Conservation (phyloP, 2,113 vertebrate genomes). For the Pipra filicauda region DNA sequence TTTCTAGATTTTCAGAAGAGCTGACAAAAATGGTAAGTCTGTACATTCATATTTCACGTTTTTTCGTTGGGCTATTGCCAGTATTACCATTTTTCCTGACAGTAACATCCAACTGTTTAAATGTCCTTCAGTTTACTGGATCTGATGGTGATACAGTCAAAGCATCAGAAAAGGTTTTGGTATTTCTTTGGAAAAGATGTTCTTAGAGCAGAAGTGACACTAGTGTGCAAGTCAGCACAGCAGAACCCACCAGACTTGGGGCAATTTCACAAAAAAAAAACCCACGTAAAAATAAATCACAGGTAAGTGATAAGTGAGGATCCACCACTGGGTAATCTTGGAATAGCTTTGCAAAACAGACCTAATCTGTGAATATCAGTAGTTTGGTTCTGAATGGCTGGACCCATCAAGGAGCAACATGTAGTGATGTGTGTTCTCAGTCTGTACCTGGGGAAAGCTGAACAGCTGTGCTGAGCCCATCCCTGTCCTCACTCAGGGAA, state of each 20-base stretch:
- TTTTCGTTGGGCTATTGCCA: neutral
- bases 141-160: rapidly evolving
- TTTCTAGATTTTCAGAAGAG: conserved; percentile 79
- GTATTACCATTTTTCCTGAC: neutral
- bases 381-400: neutral
- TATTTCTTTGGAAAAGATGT: neutral
- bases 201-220: neutral
- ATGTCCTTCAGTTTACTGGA: neutral
- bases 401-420: neutral
- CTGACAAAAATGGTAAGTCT: conserved; percentile 82
- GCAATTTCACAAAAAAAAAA: neutral
- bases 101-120: neutral
- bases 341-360: neutral
- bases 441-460: neutral
- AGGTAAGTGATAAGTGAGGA: neutral
- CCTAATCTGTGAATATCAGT: neutral
- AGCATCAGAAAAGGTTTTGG: neutral
- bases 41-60: neutral
- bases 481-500: neutral
- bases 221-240: neutral
- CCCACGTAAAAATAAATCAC: neutral
- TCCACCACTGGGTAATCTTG: neutral
- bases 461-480: neutral
- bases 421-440: neutral
- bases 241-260: neutral